Percentiles rank a stretch among this genome's conserved stretches.
Evolutionary conservation across 2,888 invertebrate genomes (phyloP).

Genomic region (Nephrotoma flavescens): DNA sequence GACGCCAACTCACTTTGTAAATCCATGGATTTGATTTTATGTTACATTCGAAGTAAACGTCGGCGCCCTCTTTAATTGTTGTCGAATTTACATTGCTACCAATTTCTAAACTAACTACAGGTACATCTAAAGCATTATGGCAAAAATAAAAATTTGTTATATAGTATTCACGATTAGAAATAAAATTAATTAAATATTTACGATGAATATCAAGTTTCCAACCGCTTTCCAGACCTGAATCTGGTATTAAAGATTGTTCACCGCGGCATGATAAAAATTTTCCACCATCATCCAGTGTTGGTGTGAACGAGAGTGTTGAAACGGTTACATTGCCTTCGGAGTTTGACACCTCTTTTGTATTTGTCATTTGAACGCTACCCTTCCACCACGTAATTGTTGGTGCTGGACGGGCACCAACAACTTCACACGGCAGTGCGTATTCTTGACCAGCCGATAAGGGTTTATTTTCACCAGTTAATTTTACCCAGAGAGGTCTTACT

Average conservation of each 20-base stretch:
- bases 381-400: constrained; percentile 54
- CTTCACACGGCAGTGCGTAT: constrained; percentile 49
- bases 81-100: constrained; percentile 59
- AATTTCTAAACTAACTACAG: constrained; percentile 54
- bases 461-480: constrained; percentile 42
- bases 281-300: constrained; percentile 46
- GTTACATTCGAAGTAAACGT: constrained; percentile 69
- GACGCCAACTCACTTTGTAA: constrained; percentile 50
- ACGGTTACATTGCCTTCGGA: constrained; percentile 52
- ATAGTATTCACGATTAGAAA: background rate
- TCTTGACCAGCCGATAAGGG: constrained; percentile 46
- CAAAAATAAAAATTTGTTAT: background rate
- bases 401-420: constrained; percentile 47
- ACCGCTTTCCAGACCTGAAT: constrained; percentile 44
- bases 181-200: constrained; percentile 27
- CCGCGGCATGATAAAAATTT: constrained; percentile 36
- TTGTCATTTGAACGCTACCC: constrained; percentile 41
- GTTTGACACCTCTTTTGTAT: constrained; percentile 38
- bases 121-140: constrained; percentile 42
- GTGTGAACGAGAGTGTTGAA: constrained; percentile 46
- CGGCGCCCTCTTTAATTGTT: constrained; percentile 64
- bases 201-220: constrained; percentile 55
- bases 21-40: constrained; percentile 67
- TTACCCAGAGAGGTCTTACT: constrained; percentile 50
- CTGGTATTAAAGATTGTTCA: constrained; percentile 32